Evolutionary conservation across 1,140 invertebrate species (phyloP).

Genomic region (Artemia franciscana): DNA sequence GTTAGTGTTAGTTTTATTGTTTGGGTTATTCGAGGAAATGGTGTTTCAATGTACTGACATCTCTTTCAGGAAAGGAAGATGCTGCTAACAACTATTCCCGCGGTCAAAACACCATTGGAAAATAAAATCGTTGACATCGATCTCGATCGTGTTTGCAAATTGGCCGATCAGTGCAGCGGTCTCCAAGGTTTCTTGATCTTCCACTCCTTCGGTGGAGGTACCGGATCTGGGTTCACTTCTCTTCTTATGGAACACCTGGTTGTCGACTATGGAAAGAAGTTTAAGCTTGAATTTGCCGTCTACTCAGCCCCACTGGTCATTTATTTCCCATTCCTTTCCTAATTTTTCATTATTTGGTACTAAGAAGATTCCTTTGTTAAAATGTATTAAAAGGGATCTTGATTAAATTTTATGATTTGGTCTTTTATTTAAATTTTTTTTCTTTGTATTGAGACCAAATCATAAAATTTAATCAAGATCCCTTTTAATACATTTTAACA

Average conservation of each 20-base stretch:
- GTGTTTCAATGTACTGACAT: too few relatives aligned
- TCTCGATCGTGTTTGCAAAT: slow-evolving; percentile 24
- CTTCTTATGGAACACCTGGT: slow-evolving; percentile 53
- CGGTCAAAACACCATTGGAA: slow-evolving; percentile 29
- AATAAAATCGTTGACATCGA: slow-evolving; percentile 23
- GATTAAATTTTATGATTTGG: too few relatives aligned
- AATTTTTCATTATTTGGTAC: slow-evolving; percentile 4
- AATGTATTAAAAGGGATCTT: too few relatives aligned
- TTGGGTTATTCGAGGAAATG: too few relatives aligned
- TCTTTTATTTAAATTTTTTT: too few relatives aligned
- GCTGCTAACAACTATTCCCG: slow-evolving; percentile 28
- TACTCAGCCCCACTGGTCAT: slow-evolving; percentile 43
- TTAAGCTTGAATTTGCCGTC: slow-evolving; percentile 57
- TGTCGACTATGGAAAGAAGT: slow-evolving; percentile 59
- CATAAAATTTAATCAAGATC: too few relatives aligned
- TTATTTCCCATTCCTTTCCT: slow-evolving; percentile 10
- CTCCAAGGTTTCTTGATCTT: slow-evolving; percentile 62
- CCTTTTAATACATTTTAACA: neutral
- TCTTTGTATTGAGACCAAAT: too few relatives aligned
- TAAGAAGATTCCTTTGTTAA: neutral
- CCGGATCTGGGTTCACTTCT: slow-evolving; percentile 58
- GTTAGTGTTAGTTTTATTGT: too few relatives aligned
- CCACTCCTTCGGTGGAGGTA: slow-evolving; percentile 65
- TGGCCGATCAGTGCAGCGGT: slow-evolving; percentile 52
- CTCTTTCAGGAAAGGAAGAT: slow-evolving; percentile 28